Evolutionary conservation across 2,113 vertebrate genomes (phyloP), one percentile per base, ranked within the genome.

Genomic region (Aleadryas rufinucha): DNA sequence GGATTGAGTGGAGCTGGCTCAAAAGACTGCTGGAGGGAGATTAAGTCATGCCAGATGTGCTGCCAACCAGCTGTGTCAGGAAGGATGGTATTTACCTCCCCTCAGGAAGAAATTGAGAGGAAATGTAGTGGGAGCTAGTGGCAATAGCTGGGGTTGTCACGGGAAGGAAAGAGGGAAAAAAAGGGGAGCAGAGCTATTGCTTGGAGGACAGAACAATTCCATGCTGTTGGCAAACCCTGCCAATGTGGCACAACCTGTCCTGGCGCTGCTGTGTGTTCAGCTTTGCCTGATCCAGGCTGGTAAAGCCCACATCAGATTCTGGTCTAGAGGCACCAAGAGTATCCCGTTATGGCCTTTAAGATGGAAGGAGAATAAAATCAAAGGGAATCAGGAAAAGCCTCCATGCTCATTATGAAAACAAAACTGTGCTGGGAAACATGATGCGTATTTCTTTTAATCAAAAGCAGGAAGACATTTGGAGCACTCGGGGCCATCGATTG

Each of bases 381-480:
- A 96, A 97, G 70, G 35, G 72, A 95, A 70, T 90, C 83, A 97
- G 95, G 96, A 96, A 94, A 93, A 95, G n/a, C 75, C 93, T 95
- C 65, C 93, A 66, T 78, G 72, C 74, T 96, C 93, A 85, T 87
- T 89, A 95, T 84, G 87, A 93, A 95, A 92, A 96, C 81, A 91
- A 72, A 93, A 91, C 72, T 76, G 44, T 93, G 64, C 69, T 93
- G 80, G 79, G 94, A 97, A 97, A 93, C 63, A 84, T 35, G 78
- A 69, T 90, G 82, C 49, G 86, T 93, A 95, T 81, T 97, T 54
- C 70, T 93, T 92, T 89, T 95, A 97, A 97, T 97, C 91, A 96
- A 93, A 96, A 92, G 95, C 92, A 97, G 94, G 95, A 96, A 95
- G 90, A 59, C 89, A 95, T 92, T 93, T 93, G 88, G 57, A 95